Evolutionary conservation across 2,113 vertebrate species (phyloP), one percentile per base, ranked within the genome.

Genomic region (Catharus minimus): DNA sequence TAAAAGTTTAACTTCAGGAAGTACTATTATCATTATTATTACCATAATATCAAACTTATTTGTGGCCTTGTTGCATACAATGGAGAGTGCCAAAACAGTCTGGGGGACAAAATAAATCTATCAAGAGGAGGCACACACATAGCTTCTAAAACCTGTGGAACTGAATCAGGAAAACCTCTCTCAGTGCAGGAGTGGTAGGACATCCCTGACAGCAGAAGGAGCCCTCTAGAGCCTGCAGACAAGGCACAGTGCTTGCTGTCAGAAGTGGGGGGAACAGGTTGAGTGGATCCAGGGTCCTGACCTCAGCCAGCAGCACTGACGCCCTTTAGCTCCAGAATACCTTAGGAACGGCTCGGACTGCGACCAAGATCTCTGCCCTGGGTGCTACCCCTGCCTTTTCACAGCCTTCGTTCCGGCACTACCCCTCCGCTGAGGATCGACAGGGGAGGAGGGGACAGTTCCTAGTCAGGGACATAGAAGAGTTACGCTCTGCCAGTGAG

Each of bases 401-500:
- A 26, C 47, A 49, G 8, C 24, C 47, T 26, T 49, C 5, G 24
- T 49, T 49, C 47, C 14, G 13, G 13, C 24, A 49, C 24, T 15
- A 50, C 11, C 64, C 3, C 0, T 30, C 36, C 0, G 0, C 41
- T 28, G 50, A 38, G 19, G 17, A 46, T 68, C 27, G 11, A 2
- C 10, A 16, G 7, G 3, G n/a, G 12, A 79, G 23, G 15, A 77
- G n/a, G 19, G 16, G 13, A 62, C 10, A 20, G 24, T 32, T 36
- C 22, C 33, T 16, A 18, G 15, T 3, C 39, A 66, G 56, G 15
- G 38, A 22, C 16, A 53, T 22, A 46, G 50, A 9, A 64, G 69
- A 89, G 27, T 33, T 17, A 5, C 8, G 8, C 6, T 28, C 47
- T 71, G 24, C 3, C 27, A 15, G 24, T 0, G 8, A 30, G 5